Percentiles rank a stretch among this genome's conserved stretches.
Conservation (phyloP, 2,888 invertebrate species). For the Drosophila parthenogenetica region DNA sequence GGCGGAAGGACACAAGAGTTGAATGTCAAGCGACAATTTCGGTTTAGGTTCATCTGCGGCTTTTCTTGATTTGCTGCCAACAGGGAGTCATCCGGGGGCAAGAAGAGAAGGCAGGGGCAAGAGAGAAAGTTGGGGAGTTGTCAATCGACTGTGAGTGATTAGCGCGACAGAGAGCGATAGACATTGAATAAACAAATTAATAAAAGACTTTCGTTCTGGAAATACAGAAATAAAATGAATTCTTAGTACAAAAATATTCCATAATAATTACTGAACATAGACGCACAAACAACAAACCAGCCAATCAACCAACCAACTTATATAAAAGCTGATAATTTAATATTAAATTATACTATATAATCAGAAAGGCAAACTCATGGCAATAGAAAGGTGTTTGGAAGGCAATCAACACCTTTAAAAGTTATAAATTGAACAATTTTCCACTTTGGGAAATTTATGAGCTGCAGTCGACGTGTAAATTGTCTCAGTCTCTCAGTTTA, state of each 20-base stretch:
- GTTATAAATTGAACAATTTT: constrained; percentile 65
- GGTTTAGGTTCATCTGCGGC: constrained; percentile 36
- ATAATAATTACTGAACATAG: no score
- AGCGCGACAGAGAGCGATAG: constrained; percentile 3
- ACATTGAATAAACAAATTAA: not conserved
- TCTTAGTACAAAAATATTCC: no score
- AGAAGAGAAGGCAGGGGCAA: not conserved
- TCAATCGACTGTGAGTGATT: constrained; percentile 65
- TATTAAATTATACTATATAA: no score
- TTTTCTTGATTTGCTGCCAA: constrained; percentile 45
- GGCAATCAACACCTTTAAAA: constrained; percentile 57
- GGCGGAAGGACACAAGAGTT: constrained; percentile 37
- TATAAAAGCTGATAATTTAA: no score
- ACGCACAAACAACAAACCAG: no score
- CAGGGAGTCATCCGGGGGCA: not conserved
- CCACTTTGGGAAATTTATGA: constrained; percentile 64
- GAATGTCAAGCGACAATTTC: constrained; percentile 56
- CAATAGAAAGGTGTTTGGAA: constrained; percentile 4
- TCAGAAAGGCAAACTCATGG: no score
- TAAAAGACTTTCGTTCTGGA: not conserved
- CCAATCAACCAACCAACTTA: no score
- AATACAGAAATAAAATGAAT: not conserved
- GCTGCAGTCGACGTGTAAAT: constrained; percentile 47
- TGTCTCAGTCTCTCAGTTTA: constrained; percentile 21
- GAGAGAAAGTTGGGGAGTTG: not conserved